Conservation (phyloP, 2,113 vertebrate species). For the Charina bottae region DNA sequence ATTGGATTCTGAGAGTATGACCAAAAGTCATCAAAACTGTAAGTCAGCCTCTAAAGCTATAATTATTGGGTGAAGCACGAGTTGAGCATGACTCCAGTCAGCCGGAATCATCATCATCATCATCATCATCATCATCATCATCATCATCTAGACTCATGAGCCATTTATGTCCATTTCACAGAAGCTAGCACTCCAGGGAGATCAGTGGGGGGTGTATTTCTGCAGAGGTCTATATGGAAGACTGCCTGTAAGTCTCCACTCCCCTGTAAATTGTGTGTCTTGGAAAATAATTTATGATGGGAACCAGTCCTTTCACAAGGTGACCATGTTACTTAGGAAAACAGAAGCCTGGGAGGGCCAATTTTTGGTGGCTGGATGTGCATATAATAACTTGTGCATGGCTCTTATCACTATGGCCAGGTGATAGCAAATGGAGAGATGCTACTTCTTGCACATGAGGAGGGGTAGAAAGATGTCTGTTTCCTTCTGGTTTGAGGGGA, state of each 20-base stretch:
- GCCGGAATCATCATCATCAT: neutral
- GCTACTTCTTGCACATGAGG: neutral
- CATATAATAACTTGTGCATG: neutral
- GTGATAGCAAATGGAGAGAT: neutral
- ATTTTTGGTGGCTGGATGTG: neutral
- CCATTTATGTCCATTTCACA: neutral
- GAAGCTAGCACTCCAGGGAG: neutral
- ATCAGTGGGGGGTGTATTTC: neutral
- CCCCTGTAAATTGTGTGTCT: neutral
- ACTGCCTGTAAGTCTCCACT: neutral
- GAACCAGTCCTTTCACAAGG: neutral
- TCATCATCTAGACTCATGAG: neutral
- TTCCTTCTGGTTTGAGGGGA: neutral
- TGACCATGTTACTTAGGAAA: neutral
- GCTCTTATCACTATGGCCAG: neutral
- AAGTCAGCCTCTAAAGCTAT: conserved; percentile 59
- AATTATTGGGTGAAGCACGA: neutral
- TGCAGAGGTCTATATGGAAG: neutral
- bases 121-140: no score
- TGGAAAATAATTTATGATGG: neutral
- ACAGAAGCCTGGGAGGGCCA: neutral
- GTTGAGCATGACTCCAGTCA: neutral
- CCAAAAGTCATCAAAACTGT: conserved; percentile 90
- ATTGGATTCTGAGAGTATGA: conserved; percentile 84
- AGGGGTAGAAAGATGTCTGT: neutral